These are phyloP conservation scores for Nudaria mundana DNA, from an alignment of 2,888 invertebrate species.

Conservation along the genomic window DNA sequence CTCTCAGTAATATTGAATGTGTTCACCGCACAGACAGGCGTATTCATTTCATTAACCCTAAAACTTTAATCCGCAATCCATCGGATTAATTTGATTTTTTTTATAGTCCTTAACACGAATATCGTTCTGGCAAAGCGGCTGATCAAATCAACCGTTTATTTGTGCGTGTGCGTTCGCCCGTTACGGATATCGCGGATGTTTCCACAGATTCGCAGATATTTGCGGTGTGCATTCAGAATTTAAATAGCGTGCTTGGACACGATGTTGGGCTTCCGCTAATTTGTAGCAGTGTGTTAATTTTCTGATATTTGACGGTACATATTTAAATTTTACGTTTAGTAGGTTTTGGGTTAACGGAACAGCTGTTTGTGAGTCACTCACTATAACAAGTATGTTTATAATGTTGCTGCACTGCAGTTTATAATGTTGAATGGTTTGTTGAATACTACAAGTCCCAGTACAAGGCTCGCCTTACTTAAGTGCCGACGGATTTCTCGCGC, in stretches of 20 bases:
- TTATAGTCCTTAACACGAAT: conserved; percentile 33
- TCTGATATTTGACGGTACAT: conserved; percentile 21
- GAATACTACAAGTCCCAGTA: no score
- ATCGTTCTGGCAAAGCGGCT: conserved; percentile 41
- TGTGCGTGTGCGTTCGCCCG: conserved; percentile 52
- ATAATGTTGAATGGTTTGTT: no score
- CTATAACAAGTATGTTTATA: no score
- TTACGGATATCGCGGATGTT: conserved; percentile 39
- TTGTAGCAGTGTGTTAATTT: conserved; percentile 26
- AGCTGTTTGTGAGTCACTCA: not conserved
- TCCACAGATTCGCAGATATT: conserved; percentile 37
- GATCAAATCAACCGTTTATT: conserved; percentile 68
- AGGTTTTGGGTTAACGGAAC: no score
- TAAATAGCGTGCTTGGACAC: conserved; percentile 30
- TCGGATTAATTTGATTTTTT: conserved; percentile 42
- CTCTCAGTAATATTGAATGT: not conserved
- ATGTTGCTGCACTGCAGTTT: no score
- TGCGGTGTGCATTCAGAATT: conserved; percentile 35
- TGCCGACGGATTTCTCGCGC: no score
- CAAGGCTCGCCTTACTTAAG: no score
- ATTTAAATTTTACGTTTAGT: conserved; percentile 1
- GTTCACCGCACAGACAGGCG: conserved; percentile 16
- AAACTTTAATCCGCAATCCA: conserved; percentile 38
- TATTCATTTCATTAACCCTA: conserved; percentile 50
- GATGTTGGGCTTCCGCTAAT: conserved; percentile 29